Evolutionary conservation across 1,140 invertebrate species (phyloP).

Genomic region (Scaptomyza hsui): DNA sequence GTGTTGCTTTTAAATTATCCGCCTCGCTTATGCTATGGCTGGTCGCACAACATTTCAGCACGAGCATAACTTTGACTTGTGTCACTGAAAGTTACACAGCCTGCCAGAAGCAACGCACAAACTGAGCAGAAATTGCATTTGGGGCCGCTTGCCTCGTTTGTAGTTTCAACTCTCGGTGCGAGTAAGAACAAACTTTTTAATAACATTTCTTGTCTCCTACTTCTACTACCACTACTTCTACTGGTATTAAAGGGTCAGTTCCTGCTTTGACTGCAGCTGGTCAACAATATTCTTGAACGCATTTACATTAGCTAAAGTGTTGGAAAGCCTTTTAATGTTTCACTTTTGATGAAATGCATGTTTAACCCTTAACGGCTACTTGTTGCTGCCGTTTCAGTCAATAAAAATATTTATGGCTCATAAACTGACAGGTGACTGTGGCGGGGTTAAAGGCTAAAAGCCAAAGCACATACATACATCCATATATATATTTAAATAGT

Average conservation of each 20-base stretch:
- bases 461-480: slow-evolving; percentile 40
- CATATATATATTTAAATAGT: slow-evolving; percentile 52
- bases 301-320: background rate
- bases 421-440: background rate
- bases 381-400: slow-evolving; percentile 26
- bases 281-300: slow-evolving; percentile 10
- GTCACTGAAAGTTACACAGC: slow-evolving; percentile 35
- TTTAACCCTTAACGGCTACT: slow-evolving; percentile 12
- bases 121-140: slow-evolving; percentile 41
- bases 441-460: slow-evolving; percentile 30
- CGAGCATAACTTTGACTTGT: slow-evolving; percentile 43
- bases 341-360: slow-evolving; percentile 2
- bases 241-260: background rate
- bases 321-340: background rate
- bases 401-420: slow-evolving; percentile 38
- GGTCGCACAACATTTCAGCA: slow-evolving; percentile 35
- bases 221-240: no score
- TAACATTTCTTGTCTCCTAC: slow-evolving; percentile 35
- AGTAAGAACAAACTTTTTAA: slow-evolving; percentile 37
- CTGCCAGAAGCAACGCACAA: slow-evolving; percentile 18
- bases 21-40: background rate
- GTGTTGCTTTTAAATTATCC: background rate
- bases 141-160: slow-evolving; percentile 22
- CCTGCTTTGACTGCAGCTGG: slow-evolving; percentile 7
- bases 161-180: slow-evolving; percentile 32